A percentile compares a stretch with the other conserved stretches of the same genome.
These are phyloP conservation scores for Endomychus coccineus DNA, from an alignment of 2,888 invertebrate species.

Conservation along the genomic window DNA sequence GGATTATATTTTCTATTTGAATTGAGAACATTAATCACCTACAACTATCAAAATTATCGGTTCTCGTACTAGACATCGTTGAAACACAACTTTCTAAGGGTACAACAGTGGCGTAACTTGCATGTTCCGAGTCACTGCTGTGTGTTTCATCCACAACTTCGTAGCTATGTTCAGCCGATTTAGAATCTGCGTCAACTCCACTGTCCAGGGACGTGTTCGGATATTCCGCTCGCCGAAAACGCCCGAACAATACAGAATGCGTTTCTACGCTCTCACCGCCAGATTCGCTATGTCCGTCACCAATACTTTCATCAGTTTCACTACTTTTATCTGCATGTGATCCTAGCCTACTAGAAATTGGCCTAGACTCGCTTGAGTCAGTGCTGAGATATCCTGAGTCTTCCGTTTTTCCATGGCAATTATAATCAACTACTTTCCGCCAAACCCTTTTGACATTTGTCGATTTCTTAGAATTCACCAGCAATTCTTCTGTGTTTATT, in stretches of 20 bases:
- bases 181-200: slow-evolving; percentile 34
- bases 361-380: slow-evolving; percentile 60
- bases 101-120: slow-evolving; percentile 45
- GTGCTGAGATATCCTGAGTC: slow-evolving; percentile 84
- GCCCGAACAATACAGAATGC: slow-evolving; percentile 78
- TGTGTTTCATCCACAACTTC: slow-evolving; percentile 26
- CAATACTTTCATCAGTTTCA: slow-evolving; percentile 72
- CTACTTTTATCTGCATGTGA: slow-evolving; percentile 37
- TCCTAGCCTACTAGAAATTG: slow-evolving; percentile 30
- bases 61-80: background rate
- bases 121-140: slow-evolving; percentile 44
- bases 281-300: slow-evolving; percentile 77
- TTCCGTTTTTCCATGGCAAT: slow-evolving; percentile 38
- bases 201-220: slow-evolving; percentile 34
- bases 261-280: slow-evolving; percentile 83
- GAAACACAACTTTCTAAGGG: slow-evolving; percentile 23
- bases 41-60: too few relatives aligned
- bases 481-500: slow-evolving; percentile 19
- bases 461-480: slow-evolving; percentile 11
- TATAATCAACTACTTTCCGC: slow-evolving; percentile 18
- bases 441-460: slow-evolving; percentile 19
- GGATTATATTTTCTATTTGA: too few relatives aligned
- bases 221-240: slow-evolving; percentile 45
- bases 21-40: too few relatives aligned
- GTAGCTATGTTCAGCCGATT: slow-evolving; percentile 23